Conservation (phyloP, 2,113 vertebrate species). For the Caracal caracal region DNA sequence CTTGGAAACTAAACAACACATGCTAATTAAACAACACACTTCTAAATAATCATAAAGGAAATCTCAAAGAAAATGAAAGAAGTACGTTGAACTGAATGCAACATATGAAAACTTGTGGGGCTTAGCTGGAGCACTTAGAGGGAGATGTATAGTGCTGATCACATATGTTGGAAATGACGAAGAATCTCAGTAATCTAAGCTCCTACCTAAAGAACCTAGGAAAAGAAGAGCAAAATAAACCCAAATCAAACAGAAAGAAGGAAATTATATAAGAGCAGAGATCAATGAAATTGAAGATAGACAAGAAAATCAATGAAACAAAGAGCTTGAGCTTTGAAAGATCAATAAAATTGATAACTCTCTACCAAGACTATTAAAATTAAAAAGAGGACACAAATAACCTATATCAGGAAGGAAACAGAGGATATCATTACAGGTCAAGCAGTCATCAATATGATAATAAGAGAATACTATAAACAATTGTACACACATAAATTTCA, state of each 20-base stretch:
- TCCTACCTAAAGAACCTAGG: not conserved
- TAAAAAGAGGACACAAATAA: not conserved
- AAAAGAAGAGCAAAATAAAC: constrained; percentile 11
- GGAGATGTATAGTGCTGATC: not conserved
- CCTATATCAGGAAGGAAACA: not conserved
- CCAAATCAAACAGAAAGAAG: not conserved
- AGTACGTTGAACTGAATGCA: not conserved
- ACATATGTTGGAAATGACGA: not conserved
- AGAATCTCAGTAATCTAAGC: not conserved
- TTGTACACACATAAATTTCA: not conserved
- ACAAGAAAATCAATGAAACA: constrained; percentile 24
- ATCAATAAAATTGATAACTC: not conserved
- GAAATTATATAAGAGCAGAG: not conserved
- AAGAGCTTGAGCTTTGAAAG: not conserved
- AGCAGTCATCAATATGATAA: not conserved
- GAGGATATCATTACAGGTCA: not conserved
- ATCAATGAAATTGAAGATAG: not conserved
- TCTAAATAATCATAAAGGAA: not conserved
- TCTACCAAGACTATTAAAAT: not conserved
- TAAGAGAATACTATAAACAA: not conserved
- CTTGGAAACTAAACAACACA: not conserved
- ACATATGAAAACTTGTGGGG: not conserved
- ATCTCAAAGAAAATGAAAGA: not conserved
- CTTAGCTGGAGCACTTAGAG: not conserved
- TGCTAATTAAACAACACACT: not conserved